These are phyloP conservation scores for Sclerurus mexicanus DNA, from an alignment of 2,113 vertebrate species.

Conservation along the genomic window DNA sequence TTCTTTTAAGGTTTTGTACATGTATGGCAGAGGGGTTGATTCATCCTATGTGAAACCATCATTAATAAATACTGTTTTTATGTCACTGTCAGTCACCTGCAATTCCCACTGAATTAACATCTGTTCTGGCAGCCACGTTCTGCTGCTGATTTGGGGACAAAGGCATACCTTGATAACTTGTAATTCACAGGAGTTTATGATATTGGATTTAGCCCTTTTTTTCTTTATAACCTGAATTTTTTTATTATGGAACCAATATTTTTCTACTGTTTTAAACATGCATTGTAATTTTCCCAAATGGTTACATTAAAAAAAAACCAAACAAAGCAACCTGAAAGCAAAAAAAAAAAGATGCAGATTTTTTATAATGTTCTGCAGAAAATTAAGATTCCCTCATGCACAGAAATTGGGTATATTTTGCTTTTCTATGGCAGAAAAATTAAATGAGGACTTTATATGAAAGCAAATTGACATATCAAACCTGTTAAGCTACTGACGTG, in stretches of 20 bases:
- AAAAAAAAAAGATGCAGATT: not conserved
- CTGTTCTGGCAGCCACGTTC: accelerated
- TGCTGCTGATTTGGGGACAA: not conserved
- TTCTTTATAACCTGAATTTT: not conserved
- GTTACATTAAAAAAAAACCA: not conserved
- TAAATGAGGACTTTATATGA: not conserved
- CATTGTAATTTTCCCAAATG: not conserved
- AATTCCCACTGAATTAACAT: not conserved
- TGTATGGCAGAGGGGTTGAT: not conserved
- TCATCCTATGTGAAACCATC: not conserved
- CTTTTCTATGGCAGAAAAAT: not conserved
- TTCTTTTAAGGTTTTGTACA: not conserved
- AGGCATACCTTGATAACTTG: not conserved
- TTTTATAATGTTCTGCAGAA: not conserved
- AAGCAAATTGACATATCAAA: not conserved
- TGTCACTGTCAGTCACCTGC: not conserved
- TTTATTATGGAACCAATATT: not conserved
- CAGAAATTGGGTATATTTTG: not conserved
- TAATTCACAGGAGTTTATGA: not conserved
- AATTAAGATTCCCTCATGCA: not conserved
- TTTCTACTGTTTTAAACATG: not conserved
- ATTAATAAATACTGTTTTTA: not conserved
- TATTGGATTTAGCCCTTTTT: not conserved
- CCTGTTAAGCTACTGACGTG: not conserved
- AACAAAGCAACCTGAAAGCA: too few species aligned